Base-by-base conservation (phyloP, 2,797 vertebrate species). In the Gobionotothen gibberifrons region DNA sequence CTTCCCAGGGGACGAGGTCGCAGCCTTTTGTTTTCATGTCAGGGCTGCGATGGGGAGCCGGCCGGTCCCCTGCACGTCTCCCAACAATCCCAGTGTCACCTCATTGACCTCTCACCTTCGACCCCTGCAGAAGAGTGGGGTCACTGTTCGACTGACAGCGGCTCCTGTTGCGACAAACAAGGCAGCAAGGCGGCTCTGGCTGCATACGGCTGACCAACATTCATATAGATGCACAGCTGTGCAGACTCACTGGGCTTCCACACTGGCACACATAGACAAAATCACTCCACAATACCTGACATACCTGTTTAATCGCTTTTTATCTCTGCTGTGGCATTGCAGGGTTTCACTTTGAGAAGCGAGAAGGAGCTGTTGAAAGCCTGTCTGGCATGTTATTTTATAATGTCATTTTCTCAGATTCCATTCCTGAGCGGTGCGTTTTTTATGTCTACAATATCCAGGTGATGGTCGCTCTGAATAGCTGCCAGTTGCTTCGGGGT, bases 91-190 rank as follows among this genome's bases (percentile, higher is more conserved):
- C 52, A 54, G 78, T 55, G 75, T 83, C 85, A 84, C 76, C 75
- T 81, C 70, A 81, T 78, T 89, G 86, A 85, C 87, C 90, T 85
- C 51, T 90, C 57, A 89, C 89, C 91, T 80, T 64, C 57, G 76
- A 90, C 89, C 87, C 59, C 66, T 76, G 80, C 79, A 72, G 79
- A 87, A 84, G 77, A 86, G 85, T 22, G 39, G 71, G 86, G 84
- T 87, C 69, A 72, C 60, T 12, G 58, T 72, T 75, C 48, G 54
- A 93, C 69, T 87, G 89, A 91, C 91, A 91, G 88, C 72, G 70
- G 82, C 89, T 90, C 69, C 83, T 93, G 92, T 82, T 77, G 78
- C 77, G 66, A 87, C 87, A 88, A 85, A 87, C 88, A 86, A 75
- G 72, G 74, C 64, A 74, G 69, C 76, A 72, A 40, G 19, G 40